phyloP scores from a whole-genome alignment of 2,888 invertebrate genomes.

The Drosophila longiperda region DNA sequence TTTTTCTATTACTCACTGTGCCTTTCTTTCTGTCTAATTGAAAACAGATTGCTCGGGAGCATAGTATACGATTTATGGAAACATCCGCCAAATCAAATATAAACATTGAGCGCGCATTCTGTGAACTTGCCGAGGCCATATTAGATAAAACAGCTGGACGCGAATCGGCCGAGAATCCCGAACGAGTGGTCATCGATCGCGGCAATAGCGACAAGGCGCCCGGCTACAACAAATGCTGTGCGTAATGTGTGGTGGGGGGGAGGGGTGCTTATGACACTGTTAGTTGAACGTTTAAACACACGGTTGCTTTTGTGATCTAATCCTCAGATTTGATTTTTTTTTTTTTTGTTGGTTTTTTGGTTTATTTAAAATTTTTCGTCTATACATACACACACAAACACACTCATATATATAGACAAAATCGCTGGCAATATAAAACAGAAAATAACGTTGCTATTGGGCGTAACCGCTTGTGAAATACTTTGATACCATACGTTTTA shows the following conservation, averaged over 20 bases:
- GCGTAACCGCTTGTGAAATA: no score
- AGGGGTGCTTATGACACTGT: constrained; percentile 33
- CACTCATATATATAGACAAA: no score
- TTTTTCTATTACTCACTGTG: not conserved
- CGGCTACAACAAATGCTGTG: constrained; percentile 85
- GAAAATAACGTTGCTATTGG: no score
- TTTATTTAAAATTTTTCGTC: no score
- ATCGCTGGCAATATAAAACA: no score
- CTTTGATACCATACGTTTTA: no score
- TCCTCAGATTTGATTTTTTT: no score
- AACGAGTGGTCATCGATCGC: constrained; percentile 90
- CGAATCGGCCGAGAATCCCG: constrained; percentile 91
- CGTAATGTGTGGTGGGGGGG: constrained; percentile 75
- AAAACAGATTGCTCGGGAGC: constrained; percentile 95
- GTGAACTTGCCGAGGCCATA: constrained; percentile 97
- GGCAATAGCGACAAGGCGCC: constrained; percentile 84
- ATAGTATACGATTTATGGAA: constrained; percentile 98
- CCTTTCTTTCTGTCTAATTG: constrained; percentile 30
- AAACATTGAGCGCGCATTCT: constrained; percentile 98
- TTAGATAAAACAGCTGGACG: constrained; percentile 94
- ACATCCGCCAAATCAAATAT: constrained; percentile 98
- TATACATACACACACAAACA: constrained; percentile 8
- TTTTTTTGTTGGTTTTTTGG: no score
- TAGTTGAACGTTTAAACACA: constrained; percentile 45
- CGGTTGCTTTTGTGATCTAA: constrained; percentile 62